Percentiles rank a stretch among this genome's conserved stretches.
phyloP scores from a whole-genome alignment of 2,888 invertebrate genomes.

The Peribatodes rhomboidaria region DNA sequence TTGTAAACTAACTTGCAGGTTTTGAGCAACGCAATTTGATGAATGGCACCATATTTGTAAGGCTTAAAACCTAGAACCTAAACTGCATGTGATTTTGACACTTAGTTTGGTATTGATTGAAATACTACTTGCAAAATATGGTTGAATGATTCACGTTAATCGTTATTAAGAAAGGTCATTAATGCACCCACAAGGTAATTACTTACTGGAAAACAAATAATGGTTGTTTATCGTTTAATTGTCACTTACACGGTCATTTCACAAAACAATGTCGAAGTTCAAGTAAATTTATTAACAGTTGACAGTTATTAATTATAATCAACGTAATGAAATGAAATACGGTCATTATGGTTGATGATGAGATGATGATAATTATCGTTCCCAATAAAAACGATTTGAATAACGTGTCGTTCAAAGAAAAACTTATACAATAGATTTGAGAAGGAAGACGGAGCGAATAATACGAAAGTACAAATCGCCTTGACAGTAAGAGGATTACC shows the following conservation, averaged over 20 bases:
- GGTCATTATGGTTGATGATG: neutral
- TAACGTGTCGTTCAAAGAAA: conserved; percentile 11
- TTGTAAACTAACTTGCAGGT: conserved; percentile 16
- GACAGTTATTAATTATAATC: conserved; percentile 1
- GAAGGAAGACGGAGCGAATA: conserved; percentile 23
- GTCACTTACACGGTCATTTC: neutral
- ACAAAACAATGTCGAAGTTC: neutral
- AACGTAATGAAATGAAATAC: neutral
- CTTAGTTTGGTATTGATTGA: too few species aligned
- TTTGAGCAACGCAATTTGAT: neutral
- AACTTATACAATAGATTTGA: conserved; percentile 18
- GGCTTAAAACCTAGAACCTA: too few species aligned
- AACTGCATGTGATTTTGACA: too few species aligned
- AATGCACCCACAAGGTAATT: neutral
- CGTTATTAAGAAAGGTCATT: neutral
- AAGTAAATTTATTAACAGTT: neutral
- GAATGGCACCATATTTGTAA: neutral
- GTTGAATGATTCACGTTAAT: neutral
- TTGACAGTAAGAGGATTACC: conserved; percentile 40
- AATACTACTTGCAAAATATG: too few species aligned
- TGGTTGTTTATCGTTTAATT: neutral
- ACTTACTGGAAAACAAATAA: neutral
- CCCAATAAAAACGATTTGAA: conserved; percentile 9
- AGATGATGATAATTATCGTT: neutral
- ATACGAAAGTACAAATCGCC: conserved; percentile 35